Evolutionary conservation across 2,888 invertebrate species (phyloP).

Genomic region (Aleiodes leptofemur): DNA sequence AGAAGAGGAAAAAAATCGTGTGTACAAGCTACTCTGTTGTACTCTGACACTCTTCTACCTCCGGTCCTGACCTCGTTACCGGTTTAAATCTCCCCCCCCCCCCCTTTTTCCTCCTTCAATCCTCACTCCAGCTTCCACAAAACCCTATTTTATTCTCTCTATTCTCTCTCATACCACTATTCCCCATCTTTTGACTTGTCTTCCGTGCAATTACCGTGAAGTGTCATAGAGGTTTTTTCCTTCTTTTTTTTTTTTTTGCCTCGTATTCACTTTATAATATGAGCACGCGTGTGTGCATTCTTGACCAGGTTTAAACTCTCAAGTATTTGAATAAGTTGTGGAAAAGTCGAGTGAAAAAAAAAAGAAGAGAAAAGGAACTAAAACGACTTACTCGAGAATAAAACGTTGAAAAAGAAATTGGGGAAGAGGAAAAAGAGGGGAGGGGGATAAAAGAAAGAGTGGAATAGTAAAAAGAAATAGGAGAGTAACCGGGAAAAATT

Average conservation of each 20-base stretch:
- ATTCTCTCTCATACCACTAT: constrained; percentile 36
- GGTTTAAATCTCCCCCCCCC: constrained; percentile 44
- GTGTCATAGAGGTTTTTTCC: background rate
- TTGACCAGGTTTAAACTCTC: constrained; percentile 19
- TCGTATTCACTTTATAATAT: background rate
- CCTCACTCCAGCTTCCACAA: constrained; percentile 40
- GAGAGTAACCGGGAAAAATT: constrained; percentile 48
- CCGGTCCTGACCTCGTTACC: constrained; percentile 61
- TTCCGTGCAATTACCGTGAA: constrained; percentile 59
- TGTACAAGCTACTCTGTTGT: constrained; percentile 48
- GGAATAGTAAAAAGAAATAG: constrained; percentile 37
- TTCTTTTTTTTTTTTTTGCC: constrained; percentile 2
- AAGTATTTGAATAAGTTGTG: constrained; percentile 22
- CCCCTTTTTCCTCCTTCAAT: background rate
- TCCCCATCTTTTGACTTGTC: constrained; percentile 51
- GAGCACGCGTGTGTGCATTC: background rate
- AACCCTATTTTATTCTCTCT: constrained; percentile 30
- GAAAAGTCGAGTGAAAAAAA: constrained; percentile 4
- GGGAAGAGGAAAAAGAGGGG: no score
- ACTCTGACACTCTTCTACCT: constrained; percentile 37
- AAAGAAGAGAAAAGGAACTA: background rate
- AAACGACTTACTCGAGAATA: constrained; percentile 3
- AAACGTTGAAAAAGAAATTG: background rate
- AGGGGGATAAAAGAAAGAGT: background rate
- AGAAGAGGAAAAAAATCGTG: background rate